phyloP scores from a whole-genome alignment of 2,888 invertebrate species.

The Escarpia spicata region DNA sequence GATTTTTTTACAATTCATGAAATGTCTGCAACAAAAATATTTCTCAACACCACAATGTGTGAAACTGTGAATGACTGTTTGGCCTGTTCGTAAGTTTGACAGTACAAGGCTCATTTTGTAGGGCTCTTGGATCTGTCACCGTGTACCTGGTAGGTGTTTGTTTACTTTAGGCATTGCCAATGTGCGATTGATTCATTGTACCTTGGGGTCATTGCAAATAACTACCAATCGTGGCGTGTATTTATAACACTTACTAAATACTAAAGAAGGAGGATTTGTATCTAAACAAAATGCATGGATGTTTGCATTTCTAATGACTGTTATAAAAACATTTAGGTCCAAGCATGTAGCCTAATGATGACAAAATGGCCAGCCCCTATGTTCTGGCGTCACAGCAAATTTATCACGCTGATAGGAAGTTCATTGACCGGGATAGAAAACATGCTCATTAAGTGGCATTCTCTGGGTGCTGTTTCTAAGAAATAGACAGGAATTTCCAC shows the following conservation, averaged over 20 bases:
- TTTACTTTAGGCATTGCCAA: neutral
- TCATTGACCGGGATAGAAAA: neutral
- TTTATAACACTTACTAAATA: neutral
- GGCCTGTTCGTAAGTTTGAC: neutral
- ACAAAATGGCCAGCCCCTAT: too few relatives aligned
- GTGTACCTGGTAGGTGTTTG: neutral
- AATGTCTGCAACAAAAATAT: neutral
- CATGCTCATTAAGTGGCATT: neutral
- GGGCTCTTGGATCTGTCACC: neutral
- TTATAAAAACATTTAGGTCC: too few relatives aligned
- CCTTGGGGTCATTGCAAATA: neutral
- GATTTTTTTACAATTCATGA: too few relatives aligned
- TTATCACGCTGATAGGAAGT: neutral
- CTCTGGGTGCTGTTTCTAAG: neutral
- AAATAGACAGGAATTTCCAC: neutral
- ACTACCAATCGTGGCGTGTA: neutral
- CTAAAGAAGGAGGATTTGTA: too few relatives aligned
- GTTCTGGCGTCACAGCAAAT: neutral
- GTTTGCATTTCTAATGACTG: too few relatives aligned
- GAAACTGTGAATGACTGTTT: neutral
- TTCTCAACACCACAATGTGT: neutral
- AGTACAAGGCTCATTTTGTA: neutral
- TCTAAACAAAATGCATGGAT: too few relatives aligned
- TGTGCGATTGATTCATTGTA: neutral
- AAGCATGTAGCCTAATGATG: too few relatives aligned